Evolutionary conservation across 2,888 invertebrate genomes (phyloP), one percentile per base, ranked within the genome.

Genomic region (Griposia aprilina): DNA sequence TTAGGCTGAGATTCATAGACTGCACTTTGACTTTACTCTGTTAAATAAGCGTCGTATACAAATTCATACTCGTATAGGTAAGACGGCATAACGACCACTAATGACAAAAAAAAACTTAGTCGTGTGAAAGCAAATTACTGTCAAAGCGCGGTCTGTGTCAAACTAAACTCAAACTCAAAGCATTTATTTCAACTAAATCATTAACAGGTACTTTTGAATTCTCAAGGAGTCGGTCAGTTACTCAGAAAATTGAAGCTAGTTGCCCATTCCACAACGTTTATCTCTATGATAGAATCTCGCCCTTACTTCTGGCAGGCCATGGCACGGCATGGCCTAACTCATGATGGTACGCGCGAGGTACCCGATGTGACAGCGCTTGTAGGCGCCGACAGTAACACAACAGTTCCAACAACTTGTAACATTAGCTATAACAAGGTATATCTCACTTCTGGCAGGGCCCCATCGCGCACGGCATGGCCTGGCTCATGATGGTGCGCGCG

Each of bases 291-390:
- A 69, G 11, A 69, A 59, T 7, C 17, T 69, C 36, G 4, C 1
- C 20, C 69, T 69, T 78, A 96, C 96, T 91, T 93, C 79, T 93
- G 88, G 82, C 96, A 96, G 3, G 30, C n/a, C n/a, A n/a, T n/a
- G n/a, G n/a, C 97, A 96, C 0, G 96, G 96, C n/a, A 94, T 93
- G 85, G 93, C 97, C 93, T 94, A 97, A 92, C 91, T 97, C 91
- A 94, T 86, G 55, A 94, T 86, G 26, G 95, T 94, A 72, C 96
- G 87, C 2, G 95, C 94, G 7, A 95, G 93, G 90, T 90, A 95
- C 4, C 96, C 95, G 57, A 96, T 92, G 92, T 97, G 97, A 90
- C 98, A 98, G 74, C 97, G 97, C 90, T 98, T 98, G 81, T 96
- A 97, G 0, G 98, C 98, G 69, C 97, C 45, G 10, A 45, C 45